Evolutionary conservation across 2,888 invertebrate species (phyloP), one percentile per base, ranked within the genome.

Genomic region (Drosophila dives): DNA sequence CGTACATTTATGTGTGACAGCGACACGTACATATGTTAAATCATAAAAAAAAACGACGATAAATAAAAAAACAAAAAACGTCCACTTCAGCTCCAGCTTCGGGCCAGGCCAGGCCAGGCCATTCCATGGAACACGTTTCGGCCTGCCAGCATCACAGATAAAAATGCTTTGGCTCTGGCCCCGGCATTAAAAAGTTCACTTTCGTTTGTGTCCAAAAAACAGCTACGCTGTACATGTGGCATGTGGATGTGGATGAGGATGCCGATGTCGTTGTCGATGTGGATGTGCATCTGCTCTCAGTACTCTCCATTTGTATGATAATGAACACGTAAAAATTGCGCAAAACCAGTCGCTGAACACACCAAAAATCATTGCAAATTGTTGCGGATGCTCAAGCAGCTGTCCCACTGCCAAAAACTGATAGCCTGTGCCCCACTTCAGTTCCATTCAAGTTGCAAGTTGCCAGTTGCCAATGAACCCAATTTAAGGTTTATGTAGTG

Each of bases 21-120:
- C 87, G 80, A 73, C 84, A 86, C 88, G 82, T 83, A 88, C 80
- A 85, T 86, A 86, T 86, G 84, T 86, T 88, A 88, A 85, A 86
- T 86, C 89, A 86, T 72, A 86, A 86, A 86, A 79, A 23, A 45
- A 34, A 75, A 77, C 83, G 77, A 86, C 83, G 81, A 85, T 85
- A 85, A 85, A 83, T 87, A 87, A 69, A 64, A 59, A 62, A 87
- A 29, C n/a, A 29, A 5, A 64, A 62, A 59, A 62, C 49, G 48
- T n/a, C 65, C 45, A 53, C 55, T 29, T n/a, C 49, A 65, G 61
- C 42, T 42, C n/a, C 65, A 66, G 66, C 78, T 45, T 17, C 56
- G n/a, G 56, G 56, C 56, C 60, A 26, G 64, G 64, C 72, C 62
- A 33, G 45, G 71, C 73, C 69, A 64, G 64, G 71, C 79, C 79